A percentile compares a stretch with the other conserved stretches of the same genome.
These are phyloP conservation scores for Petrophora chlorosata DNA, from an alignment of 2,888 invertebrate genomes.

Conservation along the genomic window DNA sequence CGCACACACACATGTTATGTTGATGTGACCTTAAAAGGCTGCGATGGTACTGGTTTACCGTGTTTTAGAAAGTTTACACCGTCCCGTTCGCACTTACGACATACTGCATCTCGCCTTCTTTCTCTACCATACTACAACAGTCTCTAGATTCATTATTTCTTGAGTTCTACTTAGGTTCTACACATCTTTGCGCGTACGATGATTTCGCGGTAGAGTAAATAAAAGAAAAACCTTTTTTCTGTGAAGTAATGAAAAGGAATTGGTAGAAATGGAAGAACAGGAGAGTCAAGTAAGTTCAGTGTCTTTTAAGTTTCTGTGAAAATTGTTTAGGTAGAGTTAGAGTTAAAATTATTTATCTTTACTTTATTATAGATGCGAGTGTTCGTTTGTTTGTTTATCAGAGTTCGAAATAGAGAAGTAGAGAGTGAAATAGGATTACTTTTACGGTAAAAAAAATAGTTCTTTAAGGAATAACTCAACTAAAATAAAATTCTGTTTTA, in stretches of 20 bases:
- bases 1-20: slow-evolving; percentile 30
- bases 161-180: slow-evolving; percentile 39
- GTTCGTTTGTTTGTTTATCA: too few species aligned
- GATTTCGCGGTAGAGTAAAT: slow-evolving; percentile 32
- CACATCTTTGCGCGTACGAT: slow-evolving; percentile 45
- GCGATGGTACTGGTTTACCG: slow-evolving; percentile 48
- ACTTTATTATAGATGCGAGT: too few species aligned
- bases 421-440: too few species aligned
- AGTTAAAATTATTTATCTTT: too few species aligned
- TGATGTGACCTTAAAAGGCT: slow-evolving; percentile 78
- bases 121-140: slow-evolving; percentile 40
- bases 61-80: slow-evolving; percentile 71
- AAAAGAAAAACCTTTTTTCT: slow-evolving; percentile 20
- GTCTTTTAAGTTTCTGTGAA: neutral
- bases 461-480: too few species aligned
- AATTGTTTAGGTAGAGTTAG: too few species aligned
- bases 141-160: slow-evolving; percentile 46
- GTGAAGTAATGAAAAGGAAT: slow-evolving; percentile 6
- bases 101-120: slow-evolving; percentile 39
- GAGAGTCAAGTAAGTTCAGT: slow-evolving; percentile 29
- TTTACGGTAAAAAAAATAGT: too few species aligned
- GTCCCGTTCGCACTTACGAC: slow-evolving; percentile 48
- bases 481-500: too few species aligned
- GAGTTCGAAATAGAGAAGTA: too few species aligned
- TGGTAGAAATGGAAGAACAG: slow-evolving; percentile 35